Base-by-base conservation (phyloP, 2,888 invertebrate species). In the Drosophila aldrichi region DNA sequence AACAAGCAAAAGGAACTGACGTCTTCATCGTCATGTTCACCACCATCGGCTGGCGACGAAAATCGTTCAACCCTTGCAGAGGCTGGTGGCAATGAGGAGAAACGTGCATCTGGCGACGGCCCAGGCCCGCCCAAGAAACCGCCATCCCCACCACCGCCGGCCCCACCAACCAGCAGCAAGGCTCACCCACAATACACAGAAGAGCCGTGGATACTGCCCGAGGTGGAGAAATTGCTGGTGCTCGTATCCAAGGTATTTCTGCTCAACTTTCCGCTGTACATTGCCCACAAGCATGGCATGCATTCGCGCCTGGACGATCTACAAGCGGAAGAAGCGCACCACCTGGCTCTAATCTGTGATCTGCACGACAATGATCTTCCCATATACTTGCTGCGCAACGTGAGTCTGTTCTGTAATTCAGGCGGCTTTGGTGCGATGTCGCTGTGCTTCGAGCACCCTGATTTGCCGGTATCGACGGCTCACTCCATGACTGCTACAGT, bases 301-400 rank as follows among this genome's bases (percentile, higher is more conserved):
- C 95, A 97, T 88, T 95, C 96, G 55, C 96, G 97, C 77, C 93
- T 97, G 70, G 97, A 97, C 93, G 97, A 97, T 85, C 94, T 97
- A 10, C 95, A 96, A 12, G 95, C 97, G 83, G 97, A 97, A 91
- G 98, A 98, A 93, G 96, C 96, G 3, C 92, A 93, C 63, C 93
- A 92, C 67, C 77, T 93, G 72, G 90, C 92, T 62, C 88, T 92
- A 61, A 92, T 95, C 95, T 98, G 98, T 94, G 98, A 98, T 94
- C 94, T 98, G 56, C 96, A 98, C 93, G 98, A 98, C 93, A 96
- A 97, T 62, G 98, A 98, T 93, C 96, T 98, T 91, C 97, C 98
- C 32, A 96, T 97, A 67, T 97, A 97, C 92, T 94, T 98, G 76
- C 94, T 98, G 70, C 95, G 97, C 64, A 98, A 98, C 93, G 98